Base-by-base conservation (phyloP, 92 coral and sea anemone genomes). In the Epizoanthus rinbou region DNA sequence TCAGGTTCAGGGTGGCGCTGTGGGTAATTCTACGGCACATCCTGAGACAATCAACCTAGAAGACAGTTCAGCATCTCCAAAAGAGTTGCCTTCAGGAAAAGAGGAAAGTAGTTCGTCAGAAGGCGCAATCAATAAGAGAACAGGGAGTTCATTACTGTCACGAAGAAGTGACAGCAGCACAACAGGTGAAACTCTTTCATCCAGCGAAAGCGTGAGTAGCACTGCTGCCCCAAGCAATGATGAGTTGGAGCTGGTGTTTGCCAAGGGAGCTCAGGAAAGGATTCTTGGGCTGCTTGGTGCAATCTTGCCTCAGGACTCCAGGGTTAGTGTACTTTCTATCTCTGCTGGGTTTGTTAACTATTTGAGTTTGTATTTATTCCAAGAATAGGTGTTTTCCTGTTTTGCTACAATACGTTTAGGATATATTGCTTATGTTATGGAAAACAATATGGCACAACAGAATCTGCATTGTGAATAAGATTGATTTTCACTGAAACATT, bases 261-360 rank as follows among this genome's bases (percentile, higher is more conserved):
- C 98, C 41, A 83, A 76, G 69, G 92, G 90, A 66, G 93, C 93
- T 8, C 93, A 91, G 54, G 98, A 96, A 58, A 88, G 92, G 78
- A 78, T 94, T 18, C 84, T 96, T 28, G 99, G 99, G n/a, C 86
- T 96, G 31, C 88, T 94, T 58, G 99, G 99, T 16, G 98, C 99
- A 15, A 88, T 94, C 87, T 80, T 96, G 17, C 99, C 99, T 16
- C 86, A 86, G 64, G 98, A 96, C 79, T 96, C 98, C 16, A 92
- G 92, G 97, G 99, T 96, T 74, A 70, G 82, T 43, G 22, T 3
- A 15, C 23, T 1, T 19, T 75, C 21, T 5, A 9, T 52, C 41
- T 63, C 4, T 4, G 15, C 72, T 67, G 41, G 54, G 54, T 47
- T 9, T 47, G 11, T 47, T 1, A 43, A 43, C 17, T 43, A 23